Conservation (phyloP, 2,888 invertebrate genomes). For the Sphaerophoria taeniata region DNA sequence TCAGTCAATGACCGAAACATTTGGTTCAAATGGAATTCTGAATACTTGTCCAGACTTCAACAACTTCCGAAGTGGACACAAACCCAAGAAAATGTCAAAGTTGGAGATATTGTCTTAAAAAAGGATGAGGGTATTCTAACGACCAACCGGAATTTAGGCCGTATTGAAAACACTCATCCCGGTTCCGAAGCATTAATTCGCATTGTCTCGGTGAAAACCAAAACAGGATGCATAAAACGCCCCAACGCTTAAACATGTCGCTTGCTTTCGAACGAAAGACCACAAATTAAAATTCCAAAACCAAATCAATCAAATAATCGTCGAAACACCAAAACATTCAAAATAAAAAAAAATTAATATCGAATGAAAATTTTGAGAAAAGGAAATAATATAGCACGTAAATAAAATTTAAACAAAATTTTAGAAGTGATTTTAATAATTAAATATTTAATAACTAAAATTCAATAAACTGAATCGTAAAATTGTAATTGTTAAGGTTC, state of each 20-base stretch:
- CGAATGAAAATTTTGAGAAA: too few species aligned
- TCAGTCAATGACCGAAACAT: neutral
- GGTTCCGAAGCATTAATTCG: slow-evolving; percentile 51
- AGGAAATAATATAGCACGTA: too few species aligned
- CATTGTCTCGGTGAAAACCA: slow-evolving; percentile 52
- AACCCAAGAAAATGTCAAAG: neutral
- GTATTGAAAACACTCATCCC: neutral
- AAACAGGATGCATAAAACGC: slow-evolving; percentile 25
- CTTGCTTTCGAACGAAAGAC: slow-evolving; percentile 26
- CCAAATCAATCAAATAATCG: too few species aligned
- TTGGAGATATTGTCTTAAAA: slow-evolving; percentile 12
- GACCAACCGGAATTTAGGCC: neutral
- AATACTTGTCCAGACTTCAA: slow-evolving; percentile 14
- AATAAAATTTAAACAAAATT: too few species aligned
- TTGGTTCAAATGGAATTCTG: slow-evolving; percentile 9
- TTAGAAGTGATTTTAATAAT: too few species aligned
- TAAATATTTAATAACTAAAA: too few species aligned
- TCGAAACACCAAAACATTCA: too few species aligned
- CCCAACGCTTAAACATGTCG: slow-evolving; percentile 38
- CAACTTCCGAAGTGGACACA: slow-evolving; percentile 40
- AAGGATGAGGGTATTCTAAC: slow-evolving; percentile 13
- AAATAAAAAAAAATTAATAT: too few species aligned
- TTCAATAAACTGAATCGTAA: too few species aligned
- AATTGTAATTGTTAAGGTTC: too few species aligned
- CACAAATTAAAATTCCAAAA: neutral